These are phyloP conservation scores for Sinhomidia bicolor DNA, from an alignment of 2,888 invertebrate genomes.

Conservation along the genomic window DNA sequence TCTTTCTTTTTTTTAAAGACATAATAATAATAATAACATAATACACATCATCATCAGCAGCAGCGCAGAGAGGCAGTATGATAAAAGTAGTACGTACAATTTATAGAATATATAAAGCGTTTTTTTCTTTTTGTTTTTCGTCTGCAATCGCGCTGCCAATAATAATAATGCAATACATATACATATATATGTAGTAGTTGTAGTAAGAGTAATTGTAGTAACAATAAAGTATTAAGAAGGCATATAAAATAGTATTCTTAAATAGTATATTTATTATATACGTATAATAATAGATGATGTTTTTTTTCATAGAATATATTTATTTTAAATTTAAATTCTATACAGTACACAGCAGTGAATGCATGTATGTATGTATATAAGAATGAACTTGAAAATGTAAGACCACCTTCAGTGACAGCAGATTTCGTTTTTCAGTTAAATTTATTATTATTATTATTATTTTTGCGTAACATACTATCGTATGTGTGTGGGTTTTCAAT, in stretches of 20 bases:
- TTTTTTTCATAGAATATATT: background rate
- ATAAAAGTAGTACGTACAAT: slow-evolving; percentile 17
- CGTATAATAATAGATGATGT: background rate
- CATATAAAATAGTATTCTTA: slow-evolving; percentile 72
- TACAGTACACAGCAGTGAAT: too few species aligned
- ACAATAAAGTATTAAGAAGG: slow-evolving; percentile 70
- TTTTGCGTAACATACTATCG: background rate
- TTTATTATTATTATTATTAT: background rate
- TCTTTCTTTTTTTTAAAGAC: too few species aligned
- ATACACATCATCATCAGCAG: background rate
- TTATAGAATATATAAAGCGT: slow-evolving; percentile 58
- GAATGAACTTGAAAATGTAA: slow-evolving; percentile 68
- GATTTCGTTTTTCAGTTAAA: background rate
- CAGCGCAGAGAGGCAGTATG: slow-evolving; percentile 7
- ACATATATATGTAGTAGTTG: background rate
- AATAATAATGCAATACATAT: background rate
- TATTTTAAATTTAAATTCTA: background rate
- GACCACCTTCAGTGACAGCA: slow-evolving; percentile 68
- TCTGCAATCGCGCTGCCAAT: slow-evolving; percentile 64
- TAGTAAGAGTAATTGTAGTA: background rate
- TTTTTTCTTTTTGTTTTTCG: slow-evolving; percentile 56
- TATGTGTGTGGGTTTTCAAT: background rate
- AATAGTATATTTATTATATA: background rate
- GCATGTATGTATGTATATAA: too few species aligned
- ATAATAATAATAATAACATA: too few species aligned